Percentiles rank a stretch among this genome's conserved stretches.
phyloP scores from a whole-genome alignment of 2,797 vertebrate genomes.

The Natrix natrix region DNA sequence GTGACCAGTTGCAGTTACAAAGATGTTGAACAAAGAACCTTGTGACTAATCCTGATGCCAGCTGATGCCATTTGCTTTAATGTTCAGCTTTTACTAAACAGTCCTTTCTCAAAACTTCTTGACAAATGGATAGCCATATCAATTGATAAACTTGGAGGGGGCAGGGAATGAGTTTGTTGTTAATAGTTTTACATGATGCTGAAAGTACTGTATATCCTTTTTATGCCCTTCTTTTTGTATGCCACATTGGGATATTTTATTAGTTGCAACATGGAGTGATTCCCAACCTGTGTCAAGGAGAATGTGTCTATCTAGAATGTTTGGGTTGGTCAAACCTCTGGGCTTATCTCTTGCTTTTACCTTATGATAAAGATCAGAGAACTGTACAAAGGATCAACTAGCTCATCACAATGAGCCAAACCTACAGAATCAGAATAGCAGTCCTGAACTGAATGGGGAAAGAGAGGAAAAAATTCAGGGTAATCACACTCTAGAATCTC shows the following conservation, averaged over 20 bases:
- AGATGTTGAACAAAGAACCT: too few species aligned
- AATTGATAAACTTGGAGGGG: too few species aligned
- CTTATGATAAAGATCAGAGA: neutral
- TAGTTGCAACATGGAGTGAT: neutral
- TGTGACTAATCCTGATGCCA: too few species aligned
- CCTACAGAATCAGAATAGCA: neutral
- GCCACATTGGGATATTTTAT: neutral
- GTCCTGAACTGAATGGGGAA: too few species aligned
- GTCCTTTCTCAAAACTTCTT: too few species aligned
- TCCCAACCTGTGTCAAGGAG: neutral
- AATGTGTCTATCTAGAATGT: neutral
- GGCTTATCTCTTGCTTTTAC: neutral
- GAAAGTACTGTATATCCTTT: neutral
- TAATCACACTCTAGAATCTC: too few species aligned
- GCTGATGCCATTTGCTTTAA: too few species aligned
- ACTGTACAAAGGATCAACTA: neutral
- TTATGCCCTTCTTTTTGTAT: neutral
- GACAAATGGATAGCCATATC: too few species aligned
- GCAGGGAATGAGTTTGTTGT: too few species aligned
- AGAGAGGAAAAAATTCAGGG: too few species aligned
- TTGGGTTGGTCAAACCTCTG: neutral
- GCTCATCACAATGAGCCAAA: neutral
- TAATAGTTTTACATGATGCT: neutral
- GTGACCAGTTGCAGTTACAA: too few species aligned
- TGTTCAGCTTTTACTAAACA: too few species aligned